phyloP scores from a whole-genome alignment of 2,888 invertebrate species.

The Pseudococcus jackbeardsleyi region DNA sequence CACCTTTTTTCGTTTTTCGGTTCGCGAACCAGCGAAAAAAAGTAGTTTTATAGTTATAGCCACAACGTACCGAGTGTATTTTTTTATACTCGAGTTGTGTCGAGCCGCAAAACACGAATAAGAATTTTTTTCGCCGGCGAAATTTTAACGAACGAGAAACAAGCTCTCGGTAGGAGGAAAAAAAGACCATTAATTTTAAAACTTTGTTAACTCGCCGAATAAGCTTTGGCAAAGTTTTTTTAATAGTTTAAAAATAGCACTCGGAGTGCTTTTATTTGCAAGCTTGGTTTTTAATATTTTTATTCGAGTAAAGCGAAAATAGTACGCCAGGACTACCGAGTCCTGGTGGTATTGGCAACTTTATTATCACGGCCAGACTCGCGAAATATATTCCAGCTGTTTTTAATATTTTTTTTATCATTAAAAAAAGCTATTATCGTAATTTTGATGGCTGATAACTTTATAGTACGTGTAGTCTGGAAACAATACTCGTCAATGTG shows the following conservation, averaged over 20 bases:
- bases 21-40: not conserved
- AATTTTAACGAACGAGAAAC: slow-evolving; percentile 24
- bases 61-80: not conserved
- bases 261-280: slow-evolving; percentile 46
- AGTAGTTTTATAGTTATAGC: not conserved
- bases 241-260: slow-evolving; percentile 33
- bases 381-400: not conserved
- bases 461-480: not conserved
- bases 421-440: too few relatives aligned
- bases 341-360: not conserved
- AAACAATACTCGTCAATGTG: not conserved
- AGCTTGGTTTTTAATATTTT: slow-evolving; percentile 49
- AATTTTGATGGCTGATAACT: not conserved
- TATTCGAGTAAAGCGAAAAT: slow-evolving; percentile 7
- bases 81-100: slow-evolving; percentile 19
- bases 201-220: slow-evolving; percentile 45
- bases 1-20: not conserved
- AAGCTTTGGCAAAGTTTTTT: slow-evolving; percentile 44
- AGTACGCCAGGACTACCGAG: not conserved
- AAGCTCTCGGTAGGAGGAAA: not conserved
- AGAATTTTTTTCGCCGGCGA: not conserved
- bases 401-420: not conserved
- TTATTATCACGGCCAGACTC: not conserved
- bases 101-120: slow-evolving; percentile 6
- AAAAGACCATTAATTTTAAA: slow-evolving; percentile 52